Conservation (phyloP, 53 echinoderm and acorn worm genomes). For the Holothuria scabra region DNA sequence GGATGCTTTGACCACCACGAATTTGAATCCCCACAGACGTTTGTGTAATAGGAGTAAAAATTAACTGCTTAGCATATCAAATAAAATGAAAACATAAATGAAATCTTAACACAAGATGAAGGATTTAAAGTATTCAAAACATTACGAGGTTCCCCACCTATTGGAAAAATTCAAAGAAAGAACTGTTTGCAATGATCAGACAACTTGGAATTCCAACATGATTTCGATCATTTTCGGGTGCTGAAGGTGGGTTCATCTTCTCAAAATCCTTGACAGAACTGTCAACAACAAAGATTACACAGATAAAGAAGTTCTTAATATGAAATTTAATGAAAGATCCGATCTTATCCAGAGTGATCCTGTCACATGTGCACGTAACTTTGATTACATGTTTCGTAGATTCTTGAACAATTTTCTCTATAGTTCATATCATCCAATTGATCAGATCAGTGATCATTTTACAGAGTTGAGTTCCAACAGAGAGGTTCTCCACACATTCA, state of each 20-base stretch:
- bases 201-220: too few species aligned
- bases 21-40: too few species aligned
- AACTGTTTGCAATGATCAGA: constrained; percentile 48
- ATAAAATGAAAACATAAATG: background rate
- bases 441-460: background rate
- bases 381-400: constrained; percentile 33
- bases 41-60: too few species aligned
- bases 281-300: constrained; percentile 33
- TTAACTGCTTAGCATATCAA: constrained; percentile 13
- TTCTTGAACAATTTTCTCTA: constrained; percentile 28
- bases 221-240: constrained; percentile 40
- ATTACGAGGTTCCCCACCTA: constrained; percentile 51
- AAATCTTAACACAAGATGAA: constrained; percentile 42
- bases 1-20: too few species aligned
- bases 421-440: constrained; percentile 27
- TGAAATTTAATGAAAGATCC: too few species aligned
- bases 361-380: too few species aligned
- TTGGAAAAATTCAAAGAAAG: constrained; percentile 42
- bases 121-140: constrained; percentile 44
- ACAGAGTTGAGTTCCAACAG: too few species aligned
- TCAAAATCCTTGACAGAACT: constrained; percentile 35
- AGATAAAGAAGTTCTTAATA: too few species aligned
- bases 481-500: too few species aligned
- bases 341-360: too few species aligned
- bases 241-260: constrained; percentile 50